phyloP scores from a whole-genome alignment of 1,140 invertebrate genomes.

The Bombus difficillimus region DNA sequence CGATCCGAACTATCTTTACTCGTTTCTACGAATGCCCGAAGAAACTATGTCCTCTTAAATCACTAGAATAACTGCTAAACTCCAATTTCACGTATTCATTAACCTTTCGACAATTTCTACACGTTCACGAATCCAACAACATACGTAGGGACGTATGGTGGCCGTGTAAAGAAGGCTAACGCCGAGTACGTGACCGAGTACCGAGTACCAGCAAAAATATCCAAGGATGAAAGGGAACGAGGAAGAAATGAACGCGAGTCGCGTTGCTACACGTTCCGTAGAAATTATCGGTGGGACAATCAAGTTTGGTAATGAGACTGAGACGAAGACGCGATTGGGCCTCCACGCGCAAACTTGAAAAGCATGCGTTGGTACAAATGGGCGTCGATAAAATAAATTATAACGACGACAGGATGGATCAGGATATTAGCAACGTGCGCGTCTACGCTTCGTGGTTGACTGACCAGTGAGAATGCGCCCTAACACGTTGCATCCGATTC shows the following conservation, averaged over 20 bases:
- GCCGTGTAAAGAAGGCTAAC: too few species aligned
- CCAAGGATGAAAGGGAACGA: background rate
- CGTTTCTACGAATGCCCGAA: background rate
- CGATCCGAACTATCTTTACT: background rate
- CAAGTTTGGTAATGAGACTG: background rate
- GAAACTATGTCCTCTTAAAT: background rate
- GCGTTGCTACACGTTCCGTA: conserved; percentile 33
- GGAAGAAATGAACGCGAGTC: conserved; percentile 17
- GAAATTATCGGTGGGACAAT: conserved; percentile 26
- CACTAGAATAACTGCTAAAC: background rate
- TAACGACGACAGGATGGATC: conserved; percentile 74
- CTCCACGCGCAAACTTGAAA: background rate
- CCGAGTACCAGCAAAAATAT: background rate
- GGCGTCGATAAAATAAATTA: conserved; percentile 72
- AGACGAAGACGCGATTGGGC: background rate
- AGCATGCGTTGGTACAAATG: conserved; percentile 33
- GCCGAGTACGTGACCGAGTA: background rate
- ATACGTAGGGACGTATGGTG: background rate
- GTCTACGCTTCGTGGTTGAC: conserved; percentile 71
- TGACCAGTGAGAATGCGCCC: conserved; percentile 75
- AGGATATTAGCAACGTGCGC: conserved; percentile 70
- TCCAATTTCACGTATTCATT: background rate
- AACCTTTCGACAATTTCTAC: background rate
- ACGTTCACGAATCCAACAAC: background rate
- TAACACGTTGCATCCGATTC: conserved; percentile 74